Percentiles rank a stretch among this genome's conserved stretches.
phyloP scores from a whole-genome alignment of 2,797 vertebrate species.

The Helarctos malayanus region DNA sequence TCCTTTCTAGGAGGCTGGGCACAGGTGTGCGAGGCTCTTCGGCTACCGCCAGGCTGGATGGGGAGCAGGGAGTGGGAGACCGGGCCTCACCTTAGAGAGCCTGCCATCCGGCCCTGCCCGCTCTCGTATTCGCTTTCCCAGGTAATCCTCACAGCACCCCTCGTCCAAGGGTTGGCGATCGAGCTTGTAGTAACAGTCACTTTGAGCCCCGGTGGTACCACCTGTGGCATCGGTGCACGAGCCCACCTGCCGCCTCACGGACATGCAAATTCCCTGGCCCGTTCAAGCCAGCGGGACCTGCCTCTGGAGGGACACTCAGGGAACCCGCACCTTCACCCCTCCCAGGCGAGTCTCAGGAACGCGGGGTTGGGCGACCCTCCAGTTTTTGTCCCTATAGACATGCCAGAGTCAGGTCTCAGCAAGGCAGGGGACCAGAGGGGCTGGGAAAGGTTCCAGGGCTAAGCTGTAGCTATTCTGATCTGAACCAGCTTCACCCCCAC shows the following conservation, averaged over 20 bases:
- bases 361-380: background rate
- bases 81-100: background rate
- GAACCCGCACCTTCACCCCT: background rate
- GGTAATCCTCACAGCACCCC: background rate
- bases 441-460: background rate
- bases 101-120: too few relatives aligned
- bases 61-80: background rate
- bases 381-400: background rate
- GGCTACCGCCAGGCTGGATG: background rate
- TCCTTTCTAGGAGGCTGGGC: rapidly evolving
- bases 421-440: background rate
- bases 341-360: background rate
- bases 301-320: rapidly evolving
- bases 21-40: rapidly evolving
- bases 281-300: too few relatives aligned
- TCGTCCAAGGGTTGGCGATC: background rate
- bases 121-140: background rate
- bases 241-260: background rate
- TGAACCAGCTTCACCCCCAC: too few relatives aligned
- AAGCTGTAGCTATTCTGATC: background rate
- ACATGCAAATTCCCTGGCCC: too few relatives aligned
- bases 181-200: background rate
- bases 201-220: rapidly evolving
- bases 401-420: background rate
- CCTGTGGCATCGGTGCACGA: background rate